These are phyloP conservation scores for Dyspetes luteomarginatus DNA, from an alignment of 2,888 invertebrate species.

Conservation along the genomic window DNA sequence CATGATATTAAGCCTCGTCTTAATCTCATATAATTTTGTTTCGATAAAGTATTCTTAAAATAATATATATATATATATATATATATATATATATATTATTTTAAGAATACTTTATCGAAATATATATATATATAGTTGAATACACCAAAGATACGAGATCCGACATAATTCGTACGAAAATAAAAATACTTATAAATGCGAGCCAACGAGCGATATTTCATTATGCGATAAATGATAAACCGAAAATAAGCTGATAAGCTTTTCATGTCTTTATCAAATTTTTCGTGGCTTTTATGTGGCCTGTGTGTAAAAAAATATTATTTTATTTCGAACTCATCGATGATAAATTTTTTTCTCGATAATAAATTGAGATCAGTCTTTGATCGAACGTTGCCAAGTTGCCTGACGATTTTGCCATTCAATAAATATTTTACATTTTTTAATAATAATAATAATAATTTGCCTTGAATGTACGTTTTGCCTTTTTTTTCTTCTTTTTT, in stretches of 20 bases:
- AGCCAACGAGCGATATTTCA: no score
- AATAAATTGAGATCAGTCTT: constrained; percentile 36
- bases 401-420: no score
- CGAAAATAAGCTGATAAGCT: constrained; percentile 7
- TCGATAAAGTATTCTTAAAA: no score
- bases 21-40: no score
- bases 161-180: neutral
- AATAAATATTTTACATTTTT: no score
- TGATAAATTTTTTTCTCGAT: constrained; percentile 17
- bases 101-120: neutral
- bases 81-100: no score
- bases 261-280: neutral
- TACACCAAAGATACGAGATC: neutral
- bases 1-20: no score
- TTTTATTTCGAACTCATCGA: constrained; percentile 9
- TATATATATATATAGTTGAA: neutral
- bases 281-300: neutral
- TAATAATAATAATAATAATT: neutral
- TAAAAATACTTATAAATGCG: neutral
- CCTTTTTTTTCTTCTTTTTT: neutral
- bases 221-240: neutral
- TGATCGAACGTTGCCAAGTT: constrained; percentile 8
- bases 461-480: neutral
- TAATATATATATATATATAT: no score
- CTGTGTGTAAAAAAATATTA: neutral